Evolutionary conservation across 2,113 vertebrate species (phyloP).

Genomic region (Noctilio leporinus): DNA sequence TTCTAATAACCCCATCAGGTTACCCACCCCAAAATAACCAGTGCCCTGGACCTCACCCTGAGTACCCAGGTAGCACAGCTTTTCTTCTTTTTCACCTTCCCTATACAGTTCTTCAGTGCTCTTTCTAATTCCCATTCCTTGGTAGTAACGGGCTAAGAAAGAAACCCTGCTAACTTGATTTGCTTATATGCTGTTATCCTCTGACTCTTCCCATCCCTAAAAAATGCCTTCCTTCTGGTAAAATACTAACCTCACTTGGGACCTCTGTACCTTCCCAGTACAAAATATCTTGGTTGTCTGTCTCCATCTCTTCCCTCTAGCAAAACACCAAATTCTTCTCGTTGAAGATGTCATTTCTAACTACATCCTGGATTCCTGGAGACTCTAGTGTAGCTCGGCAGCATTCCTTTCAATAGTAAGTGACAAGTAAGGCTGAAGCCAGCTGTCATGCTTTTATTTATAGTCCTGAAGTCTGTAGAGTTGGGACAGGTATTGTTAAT

Average conservation of each 20-base stretch:
- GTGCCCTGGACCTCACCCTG: background rate
- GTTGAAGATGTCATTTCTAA: conserved; percentile 27
- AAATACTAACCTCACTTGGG: background rate
- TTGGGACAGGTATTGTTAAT: conserved; percentile 53
- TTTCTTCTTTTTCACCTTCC: background rate
- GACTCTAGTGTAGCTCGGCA: conserved; percentile 22
- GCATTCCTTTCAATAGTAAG: conserved; percentile 36
- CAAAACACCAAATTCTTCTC: conserved; percentile 17
- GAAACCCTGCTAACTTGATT: background rate
- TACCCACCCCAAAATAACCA: background rate
- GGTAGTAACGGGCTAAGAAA: conserved; percentile 4
- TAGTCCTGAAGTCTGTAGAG: conserved; percentile 45
- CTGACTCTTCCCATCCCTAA: background rate
- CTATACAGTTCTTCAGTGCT: background rate
- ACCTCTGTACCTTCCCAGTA: background rate
- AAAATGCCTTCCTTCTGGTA: background rate
- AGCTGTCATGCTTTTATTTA: conserved; percentile 64
- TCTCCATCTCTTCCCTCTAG: background rate
- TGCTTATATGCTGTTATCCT: background rate
- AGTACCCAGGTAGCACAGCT: background rate
- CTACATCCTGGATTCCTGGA: conserved; percentile 41
- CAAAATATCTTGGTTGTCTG: background rate
- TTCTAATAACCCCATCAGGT: background rate
- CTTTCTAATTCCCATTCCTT: background rate
- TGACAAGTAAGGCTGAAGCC: conserved; percentile 59